Conservation (phyloP, 2,797 vertebrate genomes). For the Todus mexicanus region DNA sequence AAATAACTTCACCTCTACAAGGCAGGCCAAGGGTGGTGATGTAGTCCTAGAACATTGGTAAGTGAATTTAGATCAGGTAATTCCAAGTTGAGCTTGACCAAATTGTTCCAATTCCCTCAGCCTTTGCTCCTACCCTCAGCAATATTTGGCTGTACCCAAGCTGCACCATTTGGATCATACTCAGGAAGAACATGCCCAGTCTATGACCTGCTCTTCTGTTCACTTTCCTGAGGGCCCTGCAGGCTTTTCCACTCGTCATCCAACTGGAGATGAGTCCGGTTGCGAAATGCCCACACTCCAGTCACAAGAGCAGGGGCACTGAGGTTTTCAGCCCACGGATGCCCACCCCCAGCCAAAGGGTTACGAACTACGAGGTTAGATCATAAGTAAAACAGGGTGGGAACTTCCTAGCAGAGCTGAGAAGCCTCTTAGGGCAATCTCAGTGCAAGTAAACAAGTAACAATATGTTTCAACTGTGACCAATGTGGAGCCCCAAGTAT, state of each 20-base stretch:
- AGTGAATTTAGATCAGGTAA: not conserved
- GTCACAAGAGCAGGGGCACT: not conserved
- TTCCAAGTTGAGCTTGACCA: not conserved
- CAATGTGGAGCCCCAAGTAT: not conserved
- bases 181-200: not conserved
- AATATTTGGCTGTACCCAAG: not conserved
- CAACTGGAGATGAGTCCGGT: not conserved
- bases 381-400: slow-evolving; percentile 48
- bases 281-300: not conserved
- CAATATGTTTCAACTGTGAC: not conserved
- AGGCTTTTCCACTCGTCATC: not conserved
- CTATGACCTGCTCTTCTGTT: not conserved
- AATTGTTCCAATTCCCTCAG: not conserved
- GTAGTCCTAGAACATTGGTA: not conserved
- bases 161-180: not conserved
- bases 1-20: not conserved
- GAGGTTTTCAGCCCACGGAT: not conserved
- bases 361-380: not conserved
- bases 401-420: slow-evolving; percentile 18
- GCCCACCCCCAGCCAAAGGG: slow-evolving; percentile 2
- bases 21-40: not conserved
- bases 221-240: not conserved
- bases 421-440: not conserved
- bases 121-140: not conserved
- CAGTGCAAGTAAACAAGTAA: not conserved